These are phyloP conservation scores for Setophaga petechia DNA, from an alignment of 2,113 vertebrate genomes.

Conservation along the genomic window DNA sequence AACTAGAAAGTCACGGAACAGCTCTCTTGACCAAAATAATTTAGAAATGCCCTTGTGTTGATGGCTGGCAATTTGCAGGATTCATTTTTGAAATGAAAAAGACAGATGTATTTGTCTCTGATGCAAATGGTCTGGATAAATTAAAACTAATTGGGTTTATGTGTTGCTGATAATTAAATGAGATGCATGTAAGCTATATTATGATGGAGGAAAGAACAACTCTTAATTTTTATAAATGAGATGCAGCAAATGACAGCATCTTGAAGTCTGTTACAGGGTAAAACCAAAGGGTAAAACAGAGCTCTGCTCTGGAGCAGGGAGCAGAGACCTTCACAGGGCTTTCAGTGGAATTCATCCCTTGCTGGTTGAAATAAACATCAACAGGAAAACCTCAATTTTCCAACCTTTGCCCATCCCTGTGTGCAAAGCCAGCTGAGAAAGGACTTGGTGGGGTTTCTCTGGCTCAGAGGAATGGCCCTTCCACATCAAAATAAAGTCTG, in stretches of 20 bases:
- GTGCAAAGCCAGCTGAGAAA: neutral
- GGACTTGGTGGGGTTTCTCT: neutral
- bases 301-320: neutral
- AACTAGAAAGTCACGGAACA: conserved; percentile 42
- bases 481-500: neutral
- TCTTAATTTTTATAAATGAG: conserved; percentile 41
- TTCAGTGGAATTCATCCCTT: neutral
- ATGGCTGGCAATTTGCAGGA: conserved; percentile 16
- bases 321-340: neutral
- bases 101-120: neutral
- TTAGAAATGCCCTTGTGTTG: conserved; percentile 56
- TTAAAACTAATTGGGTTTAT: conserved; percentile 39
- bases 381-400: neutral
- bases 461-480: neutral
- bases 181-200: conserved; percentile 5
- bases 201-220: neutral
- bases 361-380: neutral
- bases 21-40: conserved; percentile 33
- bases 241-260: neutral
- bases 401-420: neutral
- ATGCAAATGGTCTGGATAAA: conserved; percentile 26
- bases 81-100: conserved; percentile 18
- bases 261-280: neutral
- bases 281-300: neutral
- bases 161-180: conserved; percentile 24